Conservation (phyloP, 2,113 vertebrate genomes). For the Hemiprocne comata region DNA sequence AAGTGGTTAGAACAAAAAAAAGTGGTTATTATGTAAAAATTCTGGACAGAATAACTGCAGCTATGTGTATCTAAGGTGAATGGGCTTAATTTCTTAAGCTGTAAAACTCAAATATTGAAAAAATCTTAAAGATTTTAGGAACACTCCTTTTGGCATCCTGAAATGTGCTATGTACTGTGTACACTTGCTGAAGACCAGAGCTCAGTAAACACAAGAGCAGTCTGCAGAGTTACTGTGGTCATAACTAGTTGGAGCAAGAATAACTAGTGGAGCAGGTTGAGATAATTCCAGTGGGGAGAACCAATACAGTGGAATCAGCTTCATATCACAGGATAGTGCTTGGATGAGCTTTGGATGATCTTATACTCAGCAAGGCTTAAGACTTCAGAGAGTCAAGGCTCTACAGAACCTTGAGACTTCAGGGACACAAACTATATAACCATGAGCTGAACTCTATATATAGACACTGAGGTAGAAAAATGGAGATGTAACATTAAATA, state of each 20-base stretch:
- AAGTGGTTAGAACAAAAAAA: neutral
- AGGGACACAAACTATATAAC: neutral
- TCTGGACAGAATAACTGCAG: neutral
- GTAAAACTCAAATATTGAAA: neutral
- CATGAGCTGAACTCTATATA: neutral
- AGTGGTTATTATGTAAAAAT: neutral
- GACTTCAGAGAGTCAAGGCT: neutral
- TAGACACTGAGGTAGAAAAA: neutral
- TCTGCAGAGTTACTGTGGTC: neutral
- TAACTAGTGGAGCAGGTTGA: neutral
- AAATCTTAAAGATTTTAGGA: neutral
- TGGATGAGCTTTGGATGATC: neutral
- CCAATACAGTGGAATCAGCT: neutral
- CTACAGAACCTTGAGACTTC: neutral
- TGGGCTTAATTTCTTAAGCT: neutral
- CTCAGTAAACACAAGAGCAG: neutral
- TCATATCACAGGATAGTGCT: neutral
- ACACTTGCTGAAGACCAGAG: neutral
- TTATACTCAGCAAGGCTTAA: neutral
- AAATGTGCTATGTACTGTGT: neutral
- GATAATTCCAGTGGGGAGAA: neutral
- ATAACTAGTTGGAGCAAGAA: neutral
- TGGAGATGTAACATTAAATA: neutral
- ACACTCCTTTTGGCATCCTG: neutral
- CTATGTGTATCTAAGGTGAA: neutral